Evolutionary conservation across 2,888 invertebrate species (phyloP).

Genomic region (Oscheius sp.): DNA sequence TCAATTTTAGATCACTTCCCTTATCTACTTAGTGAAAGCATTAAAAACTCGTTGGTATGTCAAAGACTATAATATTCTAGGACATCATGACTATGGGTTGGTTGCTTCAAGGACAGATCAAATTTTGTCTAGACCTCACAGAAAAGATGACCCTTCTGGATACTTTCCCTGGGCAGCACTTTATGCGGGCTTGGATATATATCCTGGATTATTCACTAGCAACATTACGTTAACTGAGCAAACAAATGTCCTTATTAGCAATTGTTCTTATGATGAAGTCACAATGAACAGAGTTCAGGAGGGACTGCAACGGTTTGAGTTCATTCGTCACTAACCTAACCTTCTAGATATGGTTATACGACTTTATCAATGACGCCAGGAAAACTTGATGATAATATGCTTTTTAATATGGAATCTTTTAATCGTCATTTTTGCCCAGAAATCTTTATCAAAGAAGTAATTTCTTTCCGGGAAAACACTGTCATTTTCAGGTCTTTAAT

Average conservation of each 20-base stretch:
- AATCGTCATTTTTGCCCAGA: slow-evolving; percentile 29
- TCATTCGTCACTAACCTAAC: background rate
- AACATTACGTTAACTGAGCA: slow-evolving; percentile 1
- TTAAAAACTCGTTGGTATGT: slow-evolving; percentile 25
- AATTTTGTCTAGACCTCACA: slow-evolving; percentile 18
- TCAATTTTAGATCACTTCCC: slow-evolving; percentile 1
- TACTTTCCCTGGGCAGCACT: slow-evolving; percentile 23
- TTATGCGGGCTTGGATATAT: slow-evolving; percentile 10
- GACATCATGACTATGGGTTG: slow-evolving; percentile 22
- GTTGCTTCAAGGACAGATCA: background rate
- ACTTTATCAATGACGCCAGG: slow-evolving; percentile 20
- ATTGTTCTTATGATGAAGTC: slow-evolving; percentile 11
- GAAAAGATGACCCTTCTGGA: slow-evolving; percentile 26
- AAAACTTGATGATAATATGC: slow-evolving; percentile 17
- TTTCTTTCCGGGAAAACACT: background rate
- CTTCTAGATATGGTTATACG: slow-evolving; percentile 23
- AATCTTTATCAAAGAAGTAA: slow-evolving; percentile 25
- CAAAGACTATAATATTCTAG: slow-evolving; percentile 17
- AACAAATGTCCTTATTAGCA: slow-evolving; percentile 8
- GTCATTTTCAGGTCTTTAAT: background rate
- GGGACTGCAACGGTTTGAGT: background rate
- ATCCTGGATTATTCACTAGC: slow-evolving; percentile 8
- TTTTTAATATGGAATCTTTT: slow-evolving; percentile 26
- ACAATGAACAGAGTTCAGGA: slow-evolving; percentile 23
- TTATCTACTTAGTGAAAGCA: slow-evolving; percentile 7